These are phyloP conservation scores for Reinhardtius hippoglossoides DNA, from an alignment of 2,113 vertebrate species.

Conservation along the genomic window DNA sequence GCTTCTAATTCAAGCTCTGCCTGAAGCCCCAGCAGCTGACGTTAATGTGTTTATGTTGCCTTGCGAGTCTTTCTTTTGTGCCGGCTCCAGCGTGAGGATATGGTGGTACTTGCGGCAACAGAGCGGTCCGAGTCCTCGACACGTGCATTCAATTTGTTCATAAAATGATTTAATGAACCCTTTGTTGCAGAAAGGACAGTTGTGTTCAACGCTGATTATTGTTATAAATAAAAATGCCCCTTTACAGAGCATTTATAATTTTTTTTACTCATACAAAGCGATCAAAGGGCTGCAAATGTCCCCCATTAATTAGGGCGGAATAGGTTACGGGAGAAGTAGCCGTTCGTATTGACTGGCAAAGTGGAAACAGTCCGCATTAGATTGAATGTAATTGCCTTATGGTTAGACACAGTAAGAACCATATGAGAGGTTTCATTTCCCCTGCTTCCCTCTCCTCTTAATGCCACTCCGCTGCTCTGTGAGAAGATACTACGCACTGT, in stretches of 20 bases:
- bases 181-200: slow-evolving; percentile 33
- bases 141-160: slow-evolving; percentile 51
- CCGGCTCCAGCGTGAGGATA: slow-evolving; percentile 22
- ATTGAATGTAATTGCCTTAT: slow-evolving; percentile 62
- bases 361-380: slow-evolving; percentile 42
- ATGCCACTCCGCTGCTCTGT: slow-evolving; percentile 43
- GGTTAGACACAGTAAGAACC: slow-evolving; percentile 53
- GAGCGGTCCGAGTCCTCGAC: slow-evolving; percentile 13
- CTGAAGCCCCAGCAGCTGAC: slow-evolving; percentile 54
- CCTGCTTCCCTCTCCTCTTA: slow-evolving; percentile 29
- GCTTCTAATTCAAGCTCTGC: slow-evolving; percentile 60
- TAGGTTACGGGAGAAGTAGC: slow-evolving; percentile 37
- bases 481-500: slow-evolving; percentile 49
- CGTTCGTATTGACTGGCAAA: slow-evolving; percentile 37
- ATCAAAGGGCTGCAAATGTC: slow-evolving; percentile 46
- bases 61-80: slow-evolving; percentile 20
- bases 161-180: slow-evolving; percentile 48
- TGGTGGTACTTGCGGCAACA: neutral
- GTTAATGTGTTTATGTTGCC: slow-evolving; percentile 44
- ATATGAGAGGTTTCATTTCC: slow-evolving; percentile 47
- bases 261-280: slow-evolving; percentile 15
- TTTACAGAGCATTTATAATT: slow-evolving; percentile 14
- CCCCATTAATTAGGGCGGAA: slow-evolving; percentile 54
- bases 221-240: neutral
- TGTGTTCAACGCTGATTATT: slow-evolving; percentile 24